Base-by-base conservation (phyloP, 2,797 vertebrate species). In the Novumbra hubbsi region DNA sequence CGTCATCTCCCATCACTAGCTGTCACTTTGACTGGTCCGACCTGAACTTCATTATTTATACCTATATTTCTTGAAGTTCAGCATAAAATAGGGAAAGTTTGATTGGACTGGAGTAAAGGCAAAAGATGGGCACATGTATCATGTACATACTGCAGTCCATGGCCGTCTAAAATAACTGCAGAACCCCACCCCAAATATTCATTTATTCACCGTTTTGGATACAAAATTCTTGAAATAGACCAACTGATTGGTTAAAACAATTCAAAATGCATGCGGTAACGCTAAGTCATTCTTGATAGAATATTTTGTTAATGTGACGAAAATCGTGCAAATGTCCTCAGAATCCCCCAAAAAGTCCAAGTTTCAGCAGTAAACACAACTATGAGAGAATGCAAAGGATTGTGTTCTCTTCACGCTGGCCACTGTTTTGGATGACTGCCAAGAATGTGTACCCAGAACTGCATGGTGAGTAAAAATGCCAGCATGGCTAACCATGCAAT, bases 21-120 rank as follows among this genome's bases (percentile, higher is more conserved):
- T n/a, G 63, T 38, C 50, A 45, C 21, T 64, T 66, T 68, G 70
- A 75, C 49, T 12, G 24, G 38, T 72, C 17, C 16, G 77, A 12
- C 32, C 38, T 57, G 68, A 12, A 68, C 63, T 75, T 24, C 62
- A 48, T 48, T 62, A 69, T 77, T 85, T 70, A 71, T 68, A 78
- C 70, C 60, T 68, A 19, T 19, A 27, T 21, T 24, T 70, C 64
- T 32, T 28, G 48, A 34, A 71, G 69, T 66, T 52, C 34, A 28
- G 48, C 60, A 27, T 28, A 32, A 24, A 21, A 68, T 1, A 28
- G 24, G 41, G 55, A 17, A 62, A 9, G 16, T 38, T 69, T 45
- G 19, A 41, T 69, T 2, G 15, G 60, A 63, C 60, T 16, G 60
- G 60, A 63, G 60, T 63, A 28, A 55, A 38, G 34, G 52, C 52